phyloP scores from a whole-genome alignment of 2,888 invertebrate genomes.

The Rhagium mordax region DNA sequence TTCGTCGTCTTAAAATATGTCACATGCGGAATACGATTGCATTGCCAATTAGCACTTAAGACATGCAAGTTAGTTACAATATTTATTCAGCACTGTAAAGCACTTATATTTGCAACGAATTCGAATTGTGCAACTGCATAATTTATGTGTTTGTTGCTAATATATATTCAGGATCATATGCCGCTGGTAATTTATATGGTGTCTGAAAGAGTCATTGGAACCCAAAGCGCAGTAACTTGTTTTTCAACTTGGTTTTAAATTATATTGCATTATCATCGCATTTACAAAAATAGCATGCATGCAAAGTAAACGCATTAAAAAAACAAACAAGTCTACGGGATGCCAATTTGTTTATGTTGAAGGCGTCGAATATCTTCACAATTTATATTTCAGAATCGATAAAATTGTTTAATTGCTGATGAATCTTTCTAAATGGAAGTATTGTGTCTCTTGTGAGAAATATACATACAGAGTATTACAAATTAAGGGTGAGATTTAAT shows the following conservation, averaged over 20 bases:
- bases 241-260: slow-evolving; percentile 31
- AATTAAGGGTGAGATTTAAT: too few relatives aligned
- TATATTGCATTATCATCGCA: slow-evolving; percentile 35
- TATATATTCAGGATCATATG: not conserved
- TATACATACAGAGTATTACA: too few relatives aligned
- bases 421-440: not conserved
- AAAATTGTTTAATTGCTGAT: slow-evolving; percentile 18
- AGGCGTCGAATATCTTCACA: slow-evolving; percentile 6
- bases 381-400: slow-evolving; percentile 20
- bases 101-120: not conserved
- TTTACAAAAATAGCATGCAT: slow-evolving; percentile 30
- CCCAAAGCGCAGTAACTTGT: slow-evolving; percentile 22
- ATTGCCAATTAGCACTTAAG: too few relatives aligned
- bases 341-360: slow-evolving; percentile 22
- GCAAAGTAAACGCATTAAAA: slow-evolving; percentile 24
- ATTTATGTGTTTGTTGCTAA: not conserved
- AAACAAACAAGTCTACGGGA: slow-evolving; percentile 20
- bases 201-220: slow-evolving; percentile 30
- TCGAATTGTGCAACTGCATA: not conserved
- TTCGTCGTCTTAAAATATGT: too few relatives aligned
- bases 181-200: slow-evolving; percentile 32
- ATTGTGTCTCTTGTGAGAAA: not conserved
- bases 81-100: too few relatives aligned
- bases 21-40: too few relatives aligned
- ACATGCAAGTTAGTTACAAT: too few relatives aligned